Base-by-base conservation (phyloP, 2,888 invertebrate species). In the Flexamia atlantica region DNA sequence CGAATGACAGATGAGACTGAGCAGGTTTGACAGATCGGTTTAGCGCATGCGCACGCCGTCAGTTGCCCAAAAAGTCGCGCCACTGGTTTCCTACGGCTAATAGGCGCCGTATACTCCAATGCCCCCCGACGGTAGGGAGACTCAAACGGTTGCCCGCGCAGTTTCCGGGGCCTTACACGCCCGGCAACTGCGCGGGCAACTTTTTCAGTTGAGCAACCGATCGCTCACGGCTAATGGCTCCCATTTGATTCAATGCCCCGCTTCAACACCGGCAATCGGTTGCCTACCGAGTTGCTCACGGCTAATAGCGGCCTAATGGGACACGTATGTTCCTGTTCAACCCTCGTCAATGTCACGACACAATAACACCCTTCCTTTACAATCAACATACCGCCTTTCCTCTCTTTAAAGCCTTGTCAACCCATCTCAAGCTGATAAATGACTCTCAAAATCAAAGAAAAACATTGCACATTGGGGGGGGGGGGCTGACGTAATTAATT, bases 191-290 rank as follows among this genome's bases (percentile, higher is more conserved):
- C 46, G 4, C 46, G 46, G 46, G 12, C 46, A 46, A 46, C 46
- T 46, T 46, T 46, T 46, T 46, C 25, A 25, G 32, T 70, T 70
- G n/a, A 14, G 70, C 70, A n/a, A 70, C 70, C 7, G 70, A 70
- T 70, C 25, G 70, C 70, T 23, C 70, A 70, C 28, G 70, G 70
- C 70, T 70, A 70, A 70, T 70, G 25, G 23, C 70, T 70, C 70
- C 70, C 70, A 70, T 70, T 70, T 70, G 70, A 70, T 70, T 70
- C 70, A 70, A 70, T 70, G 25, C 70, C 70, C 70, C 70, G 70
- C 70, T 70, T 25, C 70, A 36, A 3, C 64, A 32, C 64, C 7
- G 17, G 64, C 64, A 64, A 64, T 32, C 32, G 32, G 64, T 64
- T 32, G 28, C 64, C 64, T 20, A 14, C 28, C 64, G 32, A 64